Base-by-base conservation (phyloP, 1,140 invertebrate species). In the Mya arenaria region DNA sequence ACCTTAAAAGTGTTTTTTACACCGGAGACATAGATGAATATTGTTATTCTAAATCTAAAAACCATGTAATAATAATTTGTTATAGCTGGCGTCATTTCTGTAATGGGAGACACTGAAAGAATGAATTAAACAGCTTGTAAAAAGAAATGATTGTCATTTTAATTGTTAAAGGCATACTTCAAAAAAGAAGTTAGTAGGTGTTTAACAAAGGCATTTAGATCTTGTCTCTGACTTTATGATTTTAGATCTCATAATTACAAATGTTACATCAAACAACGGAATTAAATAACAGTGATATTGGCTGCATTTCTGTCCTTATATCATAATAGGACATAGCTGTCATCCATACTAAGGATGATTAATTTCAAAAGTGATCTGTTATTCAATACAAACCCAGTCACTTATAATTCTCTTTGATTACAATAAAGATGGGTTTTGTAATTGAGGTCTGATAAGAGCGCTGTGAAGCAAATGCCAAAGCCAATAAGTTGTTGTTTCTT, bases 21-120 rank as follows among this genome's bases (percentile, higher is more conserved):
- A 72, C 69, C 52, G 52, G 30, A 72, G 34, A 13, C 52, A 72
- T 72, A 19, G 15, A 55, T 72, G 44, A 72, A 56, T 72, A 72
- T 72, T 72, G 30, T 52, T 52, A 52, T 52, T 52, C 48, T 52
- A 52, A 23, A 4, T 52, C 25, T 23, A n/a, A n/a, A 52, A 52
- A 23, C 48, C 25, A 52, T 52, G 19, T 52, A 4, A 52, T 52
- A 52, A 52, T 52, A 52, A 52, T 52, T n/a, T 52, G 48, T 52
- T 52, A 52, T n/a, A 17, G 1, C 17, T 52, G 48, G 48, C 48
- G 48, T n/a, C 48, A 52, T 52, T 1, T 17, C 19, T 17, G 48
- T n/a, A 52, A 52, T 17, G 25, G 25, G 25, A 17, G 48, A 52
- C 17, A 52, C 48, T n/a, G 19, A 23, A 52, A 52, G 19, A 52